Conservation (phyloP, 1,140 invertebrate species). For the Diachasmimorpha longicaudata region DNA sequence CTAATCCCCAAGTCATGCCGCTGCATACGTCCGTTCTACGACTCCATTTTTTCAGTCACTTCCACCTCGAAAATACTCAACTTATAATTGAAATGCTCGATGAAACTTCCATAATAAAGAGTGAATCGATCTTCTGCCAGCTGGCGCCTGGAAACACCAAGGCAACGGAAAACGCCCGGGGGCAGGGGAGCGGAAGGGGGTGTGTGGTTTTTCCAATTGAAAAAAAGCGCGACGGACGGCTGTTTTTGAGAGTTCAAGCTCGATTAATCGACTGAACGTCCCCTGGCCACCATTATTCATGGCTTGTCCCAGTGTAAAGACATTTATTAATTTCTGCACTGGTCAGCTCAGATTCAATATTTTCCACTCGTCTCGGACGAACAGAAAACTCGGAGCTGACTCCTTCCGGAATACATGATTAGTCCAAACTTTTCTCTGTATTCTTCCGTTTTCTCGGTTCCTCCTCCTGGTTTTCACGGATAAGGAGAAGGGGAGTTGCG, state of each 20-base stretch:
- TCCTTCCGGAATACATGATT: not conserved
- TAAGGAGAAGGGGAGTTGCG: not conserved
- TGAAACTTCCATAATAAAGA: not conserved
- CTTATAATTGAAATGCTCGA: not conserved
- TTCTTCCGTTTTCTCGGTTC: not conserved
- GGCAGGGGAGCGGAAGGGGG: not conserved
- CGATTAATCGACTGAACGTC: slow-evolving; percentile 10
- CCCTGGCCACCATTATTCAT: slow-evolving; percentile 7
- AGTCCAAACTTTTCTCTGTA: not conserved
- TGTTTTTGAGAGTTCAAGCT: slow-evolving; percentile 1
- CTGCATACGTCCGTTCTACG: not conserved
- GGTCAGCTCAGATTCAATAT: not conserved
- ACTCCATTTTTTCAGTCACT: not conserved
- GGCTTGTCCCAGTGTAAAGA: not conserved
- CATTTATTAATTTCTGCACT: not conserved
- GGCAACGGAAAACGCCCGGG: not conserved
- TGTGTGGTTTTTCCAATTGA: not conserved
- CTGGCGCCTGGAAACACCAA: not conserved
- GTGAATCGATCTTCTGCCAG: not conserved
- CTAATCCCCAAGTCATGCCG: not conserved
- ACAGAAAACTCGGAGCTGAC: not conserved
- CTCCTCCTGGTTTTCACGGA: not conserved
- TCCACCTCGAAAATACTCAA: not conserved
- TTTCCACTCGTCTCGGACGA: not conserved
- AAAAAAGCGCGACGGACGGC: not conserved